Base-by-base conservation (phyloP, 92 coral and sea anemone genomes). In the Blastomussa wellsi region DNA sequence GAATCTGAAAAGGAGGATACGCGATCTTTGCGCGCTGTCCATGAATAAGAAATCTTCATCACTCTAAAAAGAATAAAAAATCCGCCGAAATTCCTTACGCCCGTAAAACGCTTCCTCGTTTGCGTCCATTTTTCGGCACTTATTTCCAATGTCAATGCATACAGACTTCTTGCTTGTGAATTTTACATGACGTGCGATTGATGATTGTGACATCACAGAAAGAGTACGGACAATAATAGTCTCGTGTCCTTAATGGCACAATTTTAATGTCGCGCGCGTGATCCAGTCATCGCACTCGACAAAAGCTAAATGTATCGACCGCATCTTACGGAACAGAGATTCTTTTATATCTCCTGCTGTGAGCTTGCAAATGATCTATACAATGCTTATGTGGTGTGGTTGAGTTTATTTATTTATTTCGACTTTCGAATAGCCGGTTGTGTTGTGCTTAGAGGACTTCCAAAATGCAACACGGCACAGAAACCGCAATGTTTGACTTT, bases 111-210 rank as follows among this genome's bases (percentile, higher is more conserved):
- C 8, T 20, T 52, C 36, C 47, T 26, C 9, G 10, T 29, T 49
- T 36, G 31, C 69, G 44, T 31, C 17, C 42, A 55, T 77, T 77
- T 77, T 32, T 31, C 59, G 78, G 74, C 74, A 68, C 69, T 51
- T 38, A 65, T 60, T 37, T 24, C 57, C 67, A 71, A 53, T 72
- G 72, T 53, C 42, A 68, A 44, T 68, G 24, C 19, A 68, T 68
- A 28, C 11, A 39, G 79, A 72, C 55, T 17, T 52, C 47, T 11
- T 60, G 33, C 70, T 62, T 53, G 29, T 41, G 80, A 73, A 59
- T 73, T 83, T 72, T 74, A 39, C 87, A 83, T 83, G 79, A 83
- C 87, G 87, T 75, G 72, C 70, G 48, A 82, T n/a, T 49, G 74
- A 41, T 33, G 55, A 83, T 74, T 83, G 80, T 74, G 87, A 83